A percentile compares a stretch with the other conserved stretches of the same genome.
Conservation (phyloP, 2,888 invertebrate genomes). For the Stenolophus ochropezus region DNA sequence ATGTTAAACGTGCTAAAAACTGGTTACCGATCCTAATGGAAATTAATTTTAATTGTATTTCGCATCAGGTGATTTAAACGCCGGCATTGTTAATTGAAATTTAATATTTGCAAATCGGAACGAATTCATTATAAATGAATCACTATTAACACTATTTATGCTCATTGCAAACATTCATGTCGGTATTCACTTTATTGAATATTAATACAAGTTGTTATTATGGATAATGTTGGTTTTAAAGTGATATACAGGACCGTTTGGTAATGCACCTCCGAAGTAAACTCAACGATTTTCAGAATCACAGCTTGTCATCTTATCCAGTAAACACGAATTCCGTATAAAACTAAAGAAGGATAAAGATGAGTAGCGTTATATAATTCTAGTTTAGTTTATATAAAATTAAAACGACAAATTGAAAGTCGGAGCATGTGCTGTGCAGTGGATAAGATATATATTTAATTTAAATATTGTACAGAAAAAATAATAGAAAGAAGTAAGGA, state of each 20-base stretch:
- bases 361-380: no score
- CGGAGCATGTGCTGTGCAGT: neutral
- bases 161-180: neutral
- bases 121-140: neutral
- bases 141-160: neutral
- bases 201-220: no score
- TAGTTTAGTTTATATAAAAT: no score
- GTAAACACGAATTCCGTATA: no score
- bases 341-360: no score
- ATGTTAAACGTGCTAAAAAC: constrained; percentile 38
- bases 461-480: neutral
- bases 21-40: constrained; percentile 31
- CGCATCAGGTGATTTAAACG: constrained; percentile 11
- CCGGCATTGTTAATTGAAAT: constrained; percentile 28
- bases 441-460: neutral
- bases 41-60: constrained; percentile 37
- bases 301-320: no score
- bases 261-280: no score
- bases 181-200: no score
- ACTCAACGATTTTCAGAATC: no score
- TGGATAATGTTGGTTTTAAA: no score
- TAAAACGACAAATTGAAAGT: neutral
- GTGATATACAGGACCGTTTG: no score
- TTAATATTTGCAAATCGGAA: constrained; percentile 32
- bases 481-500: neutral